Evolutionary conservation across 2,888 invertebrate species (phyloP), one percentile per base, ranked within the genome.

Genomic region (Pilophorus perplexus): DNA sequence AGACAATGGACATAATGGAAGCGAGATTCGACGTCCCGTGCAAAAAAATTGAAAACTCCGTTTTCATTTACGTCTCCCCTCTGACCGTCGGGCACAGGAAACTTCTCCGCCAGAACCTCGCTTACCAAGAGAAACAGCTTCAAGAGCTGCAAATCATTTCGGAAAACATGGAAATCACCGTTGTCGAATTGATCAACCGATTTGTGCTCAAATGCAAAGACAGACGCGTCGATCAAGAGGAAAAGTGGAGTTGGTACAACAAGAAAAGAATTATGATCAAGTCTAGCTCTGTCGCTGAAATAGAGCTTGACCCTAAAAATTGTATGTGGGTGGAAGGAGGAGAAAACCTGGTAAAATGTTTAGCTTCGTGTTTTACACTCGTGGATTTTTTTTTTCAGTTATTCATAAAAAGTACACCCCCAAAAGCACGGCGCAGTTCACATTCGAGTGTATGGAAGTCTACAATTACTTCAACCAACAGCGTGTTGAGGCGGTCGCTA

Each of bases 381-480:
- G 33, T 33, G 6, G 6, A 6, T 25, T 33, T 37, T 54, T n/a
- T 33, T 55, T 46, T 57, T 6, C 48, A 62, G 62, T 62, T 20
- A 62, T 62, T 18, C 62, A 62, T 22, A 62, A 46, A 28, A 62
- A 62, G 28, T 62, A 62, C 22, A 62, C 62, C 10, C 62, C 62
- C 3, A 62, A 62, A 40, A 65, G 42, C 14, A 65, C 64, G 18
- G 54, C 55, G n/a, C 57, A 66, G 33, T 57, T 89, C 89, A 73
- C 54, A 10, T 52, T 42, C 18, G 64, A 65, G 20, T 65, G 64
- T 18, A 86, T 89, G 75, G 90, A 92, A 74, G 78, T 92, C 54
- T 91, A 89, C 75, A 85, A 87, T 0, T 87, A 85, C 75, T 91
- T 90, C 74, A 89, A 90, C 72, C 84, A 85, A 59, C 88, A 86